Base-by-base conservation (phyloP, 2,888 invertebrate genomes). In the Aelia acuminata region DNA sequence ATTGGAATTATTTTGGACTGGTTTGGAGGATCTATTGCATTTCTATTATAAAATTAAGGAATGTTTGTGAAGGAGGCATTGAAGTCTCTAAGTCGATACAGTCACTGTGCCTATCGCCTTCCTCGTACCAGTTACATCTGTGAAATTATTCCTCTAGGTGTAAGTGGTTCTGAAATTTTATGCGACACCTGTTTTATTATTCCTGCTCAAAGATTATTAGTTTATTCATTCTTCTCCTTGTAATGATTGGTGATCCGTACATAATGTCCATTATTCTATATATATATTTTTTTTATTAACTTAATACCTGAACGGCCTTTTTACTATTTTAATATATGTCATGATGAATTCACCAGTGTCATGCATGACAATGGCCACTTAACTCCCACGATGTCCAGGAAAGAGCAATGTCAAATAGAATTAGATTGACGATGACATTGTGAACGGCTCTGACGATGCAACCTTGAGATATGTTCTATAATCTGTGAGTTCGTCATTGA, bases 301-400 rank as follows among this genome's bases (percentile, higher is more conserved):
- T 18, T 5, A 4, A 10, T 22, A n/a, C 11, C 13, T 57, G 10
- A 10, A 31, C 20, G 63, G 35, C 63, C 63, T 70, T 70, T 70
- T 8, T 26, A 13, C 15, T 26, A 26, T 35, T 70, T 35, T 70
- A 70, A 70, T 35, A 7, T 20, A 70, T 70, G 20, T 18, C 18
- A 35, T 35, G 63, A 70, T 70, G 35, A 35, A 18, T 35, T 70
- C 63, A 5, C 20, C 35, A 70, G 35, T 70, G 63, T 18, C 35
- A 70, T 35, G 63, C 63, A 80, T 80, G 43, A 43, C 80, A 80
- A 80, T 80, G n/a, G 43, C 10, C n/a, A n/a, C 43, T 80, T 80
- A 39, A 80, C 80, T 80, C 80, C 80, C 80, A 80, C 80, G 80
- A 47, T 43, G 35, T 43, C 80, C 80, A 47, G 80, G 80, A 80